These are phyloP conservation scores for Typhlichthys subterraneus DNA, from an alignment of 2,797 vertebrate species.

Conservation along the genomic window DNA sequence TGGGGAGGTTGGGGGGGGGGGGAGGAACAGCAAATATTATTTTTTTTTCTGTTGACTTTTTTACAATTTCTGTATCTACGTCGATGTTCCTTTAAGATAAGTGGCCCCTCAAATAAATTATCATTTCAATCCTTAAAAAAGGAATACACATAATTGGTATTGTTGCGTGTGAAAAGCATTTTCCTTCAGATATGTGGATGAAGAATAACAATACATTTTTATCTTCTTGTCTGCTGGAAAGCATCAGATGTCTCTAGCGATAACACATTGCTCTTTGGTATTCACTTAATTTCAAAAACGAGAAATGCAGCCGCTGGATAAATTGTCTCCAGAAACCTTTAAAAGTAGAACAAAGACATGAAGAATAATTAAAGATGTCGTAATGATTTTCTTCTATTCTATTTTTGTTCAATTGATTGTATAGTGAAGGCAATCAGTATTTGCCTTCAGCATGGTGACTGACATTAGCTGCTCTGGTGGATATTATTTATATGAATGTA, in stretches of 20 bases:
- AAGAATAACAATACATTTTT: slow-evolving; percentile 59
- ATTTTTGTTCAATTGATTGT: neutral
- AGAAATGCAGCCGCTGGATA: slow-evolving; percentile 17
- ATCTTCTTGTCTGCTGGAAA: slow-evolving; percentile 63
- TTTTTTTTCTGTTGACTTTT: slow-evolving; percentile 18
- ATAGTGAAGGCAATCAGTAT: neutral
- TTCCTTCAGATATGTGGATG: slow-evolving; percentile 46
- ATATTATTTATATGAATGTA: neutral
- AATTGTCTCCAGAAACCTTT: slow-evolving; percentile 28
- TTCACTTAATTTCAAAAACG: slow-evolving; percentile 19
- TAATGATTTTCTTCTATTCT: slow-evolving; percentile 1
- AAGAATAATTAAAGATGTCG: slow-evolving; percentile 5
- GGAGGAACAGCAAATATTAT: slow-evolving; percentile 17
- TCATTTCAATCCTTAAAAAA: slow-evolving; percentile 21
- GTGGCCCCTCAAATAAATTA: slow-evolving; percentile 47
- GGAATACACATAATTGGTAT: slow-evolving; percentile 45
- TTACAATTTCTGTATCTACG: slow-evolving; percentile 8
- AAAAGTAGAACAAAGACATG: slow-evolving; percentile 9
- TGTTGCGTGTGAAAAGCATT: slow-evolving; percentile 41
- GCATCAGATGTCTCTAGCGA: slow-evolving; percentile 20
- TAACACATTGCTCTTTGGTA: slow-evolving; percentile 31
- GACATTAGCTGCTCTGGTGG: neutral
- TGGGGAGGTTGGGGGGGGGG: neutral
- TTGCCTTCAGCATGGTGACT: neutral
- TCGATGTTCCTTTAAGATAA: slow-evolving; percentile 39